Evolutionary conservation across 2,797 vertebrate species (phyloP), one percentile per base, ranked within the genome.

Genomic region (Micrastur ruficollis): DNA sequence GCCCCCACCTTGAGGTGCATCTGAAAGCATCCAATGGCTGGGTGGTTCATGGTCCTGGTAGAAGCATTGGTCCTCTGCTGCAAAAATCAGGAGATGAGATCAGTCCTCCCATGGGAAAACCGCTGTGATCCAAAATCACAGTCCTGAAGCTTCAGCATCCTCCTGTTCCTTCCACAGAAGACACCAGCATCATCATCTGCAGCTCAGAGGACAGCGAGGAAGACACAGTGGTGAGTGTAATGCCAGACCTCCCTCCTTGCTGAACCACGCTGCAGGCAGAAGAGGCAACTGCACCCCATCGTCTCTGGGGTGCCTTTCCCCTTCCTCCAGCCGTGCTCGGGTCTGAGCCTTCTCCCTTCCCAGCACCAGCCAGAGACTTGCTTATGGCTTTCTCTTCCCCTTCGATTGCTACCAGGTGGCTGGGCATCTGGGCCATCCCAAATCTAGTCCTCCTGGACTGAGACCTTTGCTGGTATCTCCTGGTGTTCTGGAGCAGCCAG

Each of bases 201-300:
- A 98, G 98, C 88, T 98, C 97, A 0, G 98, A 98, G 17, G 98
- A 98, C 46, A 98, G 97, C 0, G 97, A 97, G n/a, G 95, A 96
- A 0, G 98, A 98, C 53, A 59, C 78, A 7, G 34, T 59, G 98
- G 97, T 98, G 93, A 96, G 97, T 74, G 82, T 62, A 36, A 55
- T 13, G 0, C 29, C 55, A 5, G 79, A 74, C 14, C 25, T 72
- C 1, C 47, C 71, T 14, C n/a, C 58, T 4, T 65, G 26, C 73
- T 88, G 93, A 89, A 4, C 58, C n/a, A 10, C 12, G 0, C 46
- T 6, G 8, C 40, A 3, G 31, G 50, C 72, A 40, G 89, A 92
- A 86, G 86, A 94, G 55, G 40, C 44, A 23, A 29, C 55, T 10
- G 13, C 8, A 12, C 44, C 73, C 66, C 29, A 0, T 7, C 26